A percentile compares a stretch with the other conserved stretches of the same genome.
Evolutionary conservation across 2,888 invertebrate genomes (phyloP).

Genomic region (Cancer borealis): DNA sequence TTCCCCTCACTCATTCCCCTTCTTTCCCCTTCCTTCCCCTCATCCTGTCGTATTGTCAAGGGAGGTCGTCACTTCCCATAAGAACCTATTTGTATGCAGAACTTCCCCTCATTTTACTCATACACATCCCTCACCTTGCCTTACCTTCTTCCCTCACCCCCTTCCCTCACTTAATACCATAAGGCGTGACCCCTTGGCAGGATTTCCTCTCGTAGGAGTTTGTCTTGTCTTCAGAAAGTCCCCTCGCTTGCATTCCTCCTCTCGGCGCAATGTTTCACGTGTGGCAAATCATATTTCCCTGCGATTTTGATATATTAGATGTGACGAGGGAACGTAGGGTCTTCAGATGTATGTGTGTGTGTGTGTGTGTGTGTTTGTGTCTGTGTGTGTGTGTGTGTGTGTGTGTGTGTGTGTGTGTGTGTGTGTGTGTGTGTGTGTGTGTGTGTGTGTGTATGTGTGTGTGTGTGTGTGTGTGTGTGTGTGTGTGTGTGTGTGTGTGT

Average conservation of each 20-base stretch:
- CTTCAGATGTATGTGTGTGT: neutral
- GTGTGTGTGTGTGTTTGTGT: neutral
- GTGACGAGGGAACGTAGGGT: too few species aligned
- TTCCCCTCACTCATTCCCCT: conserved; percentile 2
- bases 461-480: too few species aligned
- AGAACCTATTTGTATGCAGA: neutral
- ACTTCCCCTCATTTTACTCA: neutral
- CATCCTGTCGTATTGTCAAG: too few species aligned
- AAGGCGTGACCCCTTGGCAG: too few species aligned
- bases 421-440: conserved; percentile 6
- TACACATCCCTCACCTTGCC: neutral
- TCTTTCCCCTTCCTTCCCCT: neutral
- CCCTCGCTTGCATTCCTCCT: too few species aligned
- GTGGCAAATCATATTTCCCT: too few species aligned
- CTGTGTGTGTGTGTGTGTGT: neutral
- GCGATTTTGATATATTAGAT: too few species aligned
- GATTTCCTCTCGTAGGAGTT: too few species aligned
- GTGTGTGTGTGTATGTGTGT: neutral
- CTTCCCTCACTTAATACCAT: neutral
- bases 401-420: conserved; percentile 20
- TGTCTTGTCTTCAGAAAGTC: too few species aligned
- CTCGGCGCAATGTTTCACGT: too few species aligned
- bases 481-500: too few species aligned
- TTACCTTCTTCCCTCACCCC: neutral
- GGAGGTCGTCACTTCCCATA: too few species aligned